Evolutionary conservation across 2,888 invertebrate species (phyloP).

Genomic region (Agriopis aurantiaria): DNA sequence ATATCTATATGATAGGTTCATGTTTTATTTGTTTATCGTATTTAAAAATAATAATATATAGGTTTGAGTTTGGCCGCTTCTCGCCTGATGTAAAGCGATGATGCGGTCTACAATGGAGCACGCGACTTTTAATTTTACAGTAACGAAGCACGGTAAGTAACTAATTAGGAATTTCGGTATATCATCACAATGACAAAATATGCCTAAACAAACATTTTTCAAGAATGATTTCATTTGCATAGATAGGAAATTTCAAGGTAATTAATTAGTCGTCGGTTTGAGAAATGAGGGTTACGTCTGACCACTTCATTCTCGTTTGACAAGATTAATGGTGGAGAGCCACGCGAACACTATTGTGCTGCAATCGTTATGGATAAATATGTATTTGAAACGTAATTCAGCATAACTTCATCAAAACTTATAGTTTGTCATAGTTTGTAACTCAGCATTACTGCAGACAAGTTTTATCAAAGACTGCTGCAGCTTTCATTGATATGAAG

Average conservation of each 20-base stretch:
- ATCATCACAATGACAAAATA: constrained; percentile 46
- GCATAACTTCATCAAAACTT: background rate
- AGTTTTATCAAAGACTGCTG: too few species aligned
- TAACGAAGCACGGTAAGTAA: too few species aligned
- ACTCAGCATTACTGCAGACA: background rate
- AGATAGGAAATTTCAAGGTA: constrained; percentile 73
- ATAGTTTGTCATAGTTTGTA: too few species aligned
- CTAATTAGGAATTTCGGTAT: constrained; percentile 9
- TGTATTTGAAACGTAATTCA: constrained; percentile 11
- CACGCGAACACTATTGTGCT: constrained; percentile 64
- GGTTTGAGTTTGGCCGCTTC: too few species aligned
- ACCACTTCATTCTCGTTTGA: constrained; percentile 76
- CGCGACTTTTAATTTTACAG: too few species aligned
- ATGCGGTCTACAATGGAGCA: too few species aligned
- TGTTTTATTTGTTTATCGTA: too few species aligned
- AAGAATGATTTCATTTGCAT: constrained; percentile 66
- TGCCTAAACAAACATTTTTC: constrained; percentile 59
- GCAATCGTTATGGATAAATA: constrained; percentile 58
- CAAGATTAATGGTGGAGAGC: constrained; percentile 71
- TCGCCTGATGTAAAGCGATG: too few species aligned
- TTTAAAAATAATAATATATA: too few species aligned
- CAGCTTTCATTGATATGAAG: too few species aligned
- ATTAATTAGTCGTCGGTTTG: constrained; percentile 71
- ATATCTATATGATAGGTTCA: too few species aligned
- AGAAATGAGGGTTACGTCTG: constrained; percentile 77